These are phyloP conservation scores for Drosophila prostipennis DNA, from an alignment of 2,888 invertebrate genomes.

Conservation along the genomic window DNA sequence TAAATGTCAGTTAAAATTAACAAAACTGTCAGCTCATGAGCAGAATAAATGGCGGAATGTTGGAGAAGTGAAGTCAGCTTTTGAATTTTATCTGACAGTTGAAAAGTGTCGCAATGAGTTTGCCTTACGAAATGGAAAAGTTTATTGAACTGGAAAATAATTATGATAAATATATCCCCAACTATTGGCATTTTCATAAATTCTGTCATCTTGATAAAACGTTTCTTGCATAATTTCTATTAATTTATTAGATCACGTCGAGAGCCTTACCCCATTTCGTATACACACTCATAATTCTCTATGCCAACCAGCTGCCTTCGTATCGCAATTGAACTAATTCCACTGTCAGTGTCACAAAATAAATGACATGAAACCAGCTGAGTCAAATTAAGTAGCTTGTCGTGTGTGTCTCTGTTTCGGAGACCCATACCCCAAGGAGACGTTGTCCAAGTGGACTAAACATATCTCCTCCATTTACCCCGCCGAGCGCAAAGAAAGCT, in stretches of 20 bases:
- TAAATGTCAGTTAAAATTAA: constrained; percentile 56
- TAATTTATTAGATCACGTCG: neutral
- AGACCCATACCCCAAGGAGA: constrained; percentile 24
- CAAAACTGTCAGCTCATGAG: constrained; percentile 34
- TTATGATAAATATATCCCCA: neutral
- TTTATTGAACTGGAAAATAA: neutral
- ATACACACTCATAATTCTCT: neutral
- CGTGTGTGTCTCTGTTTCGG: constrained; percentile 22
- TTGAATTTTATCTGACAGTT: constrained; percentile 17
- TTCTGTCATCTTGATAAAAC: neutral
- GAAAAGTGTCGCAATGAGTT: constrained; percentile 18
- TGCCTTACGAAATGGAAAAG: neutral
- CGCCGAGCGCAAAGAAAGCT: constrained; percentile 23
- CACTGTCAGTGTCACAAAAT: constrained; percentile 37
- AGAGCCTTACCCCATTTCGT: constrained; percentile 4
- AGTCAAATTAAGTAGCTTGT: constrained; percentile 37
- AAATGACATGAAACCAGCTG: constrained; percentile 32
- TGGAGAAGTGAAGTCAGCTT: neutral
- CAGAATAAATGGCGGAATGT: neutral
- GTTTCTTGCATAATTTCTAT: neutral
- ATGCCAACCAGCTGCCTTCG: constrained; percentile 12
- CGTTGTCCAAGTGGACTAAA: constrained; percentile 12
- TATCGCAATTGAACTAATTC: constrained; percentile 31
- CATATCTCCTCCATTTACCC: constrained; percentile 52
- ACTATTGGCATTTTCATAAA: neutral